phyloP scores from a whole-genome alignment of 2,113 vertebrate genomes.

The Saguinus midas region DNA sequence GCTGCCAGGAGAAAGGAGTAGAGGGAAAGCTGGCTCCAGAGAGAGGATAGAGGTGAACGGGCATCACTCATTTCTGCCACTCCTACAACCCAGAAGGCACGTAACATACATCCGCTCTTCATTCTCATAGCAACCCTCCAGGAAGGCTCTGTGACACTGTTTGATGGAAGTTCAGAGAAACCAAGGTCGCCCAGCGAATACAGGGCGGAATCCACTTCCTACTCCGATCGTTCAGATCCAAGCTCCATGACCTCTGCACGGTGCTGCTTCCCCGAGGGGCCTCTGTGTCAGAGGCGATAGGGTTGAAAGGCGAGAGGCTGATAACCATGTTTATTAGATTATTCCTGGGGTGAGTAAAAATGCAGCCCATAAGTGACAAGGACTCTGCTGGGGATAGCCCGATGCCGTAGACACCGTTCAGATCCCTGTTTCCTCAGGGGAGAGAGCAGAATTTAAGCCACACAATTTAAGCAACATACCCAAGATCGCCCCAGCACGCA shows the following conservation, averaged over 20 bases:
- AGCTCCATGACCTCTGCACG: too few species aligned
- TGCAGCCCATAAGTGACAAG: not conserved
- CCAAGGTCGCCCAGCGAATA: not conserved
- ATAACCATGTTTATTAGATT: too few species aligned
- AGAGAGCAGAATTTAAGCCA: not conserved
- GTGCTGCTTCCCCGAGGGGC: too few species aligned
- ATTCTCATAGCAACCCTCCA: not conserved
- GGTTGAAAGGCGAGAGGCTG: not conserved
- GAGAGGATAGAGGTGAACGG: not conserved
- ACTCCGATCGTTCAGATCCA: not conserved
- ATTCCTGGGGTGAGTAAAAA: not conserved
- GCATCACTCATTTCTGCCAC: too few species aligned
- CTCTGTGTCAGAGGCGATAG: not conserved
- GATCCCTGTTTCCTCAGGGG: not conserved
- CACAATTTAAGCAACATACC: not conserved
- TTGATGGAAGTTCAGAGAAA: not conserved
- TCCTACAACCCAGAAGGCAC: too few species aligned
- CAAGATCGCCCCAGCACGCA: not conserved
- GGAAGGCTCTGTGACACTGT: not conserved
- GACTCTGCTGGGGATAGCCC: not conserved
- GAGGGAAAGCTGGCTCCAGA: not conserved
- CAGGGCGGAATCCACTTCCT: too few species aligned
- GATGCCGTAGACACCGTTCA: not conserved
- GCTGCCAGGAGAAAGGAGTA: not conserved
- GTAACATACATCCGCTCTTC: fast-evolving